Evolutionary conservation across 2,797 vertebrate species (phyloP), one percentile per base, ranked within the genome.

Genomic region (Sebastes trivittatus): DNA sequence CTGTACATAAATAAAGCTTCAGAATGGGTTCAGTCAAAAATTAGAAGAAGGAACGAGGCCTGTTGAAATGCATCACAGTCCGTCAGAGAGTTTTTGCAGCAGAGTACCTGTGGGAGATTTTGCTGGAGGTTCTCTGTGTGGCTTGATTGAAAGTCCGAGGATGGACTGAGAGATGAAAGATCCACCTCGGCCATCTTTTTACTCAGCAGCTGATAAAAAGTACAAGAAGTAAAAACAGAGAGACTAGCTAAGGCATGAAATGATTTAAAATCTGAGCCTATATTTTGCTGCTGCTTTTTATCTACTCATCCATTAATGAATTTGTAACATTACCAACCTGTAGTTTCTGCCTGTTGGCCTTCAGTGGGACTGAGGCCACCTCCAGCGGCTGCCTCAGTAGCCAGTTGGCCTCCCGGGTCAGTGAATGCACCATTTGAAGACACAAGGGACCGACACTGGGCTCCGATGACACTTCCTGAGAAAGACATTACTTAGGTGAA

Each of bases 141-240:
- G 38, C 83, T 82, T 29, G 78, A 71, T 79, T 82, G 84, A 77
- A 80, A 83, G 36, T 89, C 82, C 66, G 88, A 3, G 10, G 86
- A 90, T 14, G 77, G 8, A 71, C 73, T 61, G 20, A 87, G 54
- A 52, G 72, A 65, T 10, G 86, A 79, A 58, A 82, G 2, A 22
- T 94, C 88, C 46, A 92, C 38, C 23, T 88, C 90, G 4, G 84
- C 69, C 23, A 94, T 73, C 87, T 92, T 94, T 82, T 89, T 93
- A 64, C 64, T 77, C 59, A 88, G 65, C 6, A 75, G 34, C 88
- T 89, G 61, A 32, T 14, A 29, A 13, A 74, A 4, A 63, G 3
- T 0, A 22, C 4, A 49, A 18, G 6, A 62, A 59, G 11, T 25
- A 7, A 42, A 46, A 46, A 71, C 36, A 52, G 3, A 79, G 3